Base-by-base conservation (phyloP, 2,113 vertebrate genomes). In the Chionomys nivalis region DNA sequence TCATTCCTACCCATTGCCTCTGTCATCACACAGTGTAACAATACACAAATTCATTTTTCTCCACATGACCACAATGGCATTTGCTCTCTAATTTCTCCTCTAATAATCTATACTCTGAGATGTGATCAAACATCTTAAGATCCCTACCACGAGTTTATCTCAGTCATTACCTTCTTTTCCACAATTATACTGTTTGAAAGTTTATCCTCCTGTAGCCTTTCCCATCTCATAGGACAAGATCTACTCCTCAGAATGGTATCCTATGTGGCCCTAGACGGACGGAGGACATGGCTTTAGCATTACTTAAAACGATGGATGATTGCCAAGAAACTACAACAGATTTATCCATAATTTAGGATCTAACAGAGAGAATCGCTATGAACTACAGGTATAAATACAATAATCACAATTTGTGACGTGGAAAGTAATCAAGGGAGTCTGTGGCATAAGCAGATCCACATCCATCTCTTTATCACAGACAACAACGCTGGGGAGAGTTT, bases 291-390 rank as follows among this genome's bases (percentile, higher is more conserved):
- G 78, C 81, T 81, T 49, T 77, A 94, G 76, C 26, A 1, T 96
- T 96, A 94, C 52, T 96, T 61, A 75, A 96, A 68, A 76, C 92
- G 47, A 58, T 78, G 55, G 78, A 87, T 89, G 82, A 94, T 92
- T 96, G 90, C 91, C 95, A 5, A 92, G 96, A 88, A 86, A 94
- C 75, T 92, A 92, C 95, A 87, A 7, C 83, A 96, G 92, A 97
- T 92, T 96, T 92, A 96, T 52, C 0, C 90, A 96, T 92, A 98
- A 47, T 92, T n/a, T 8, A 96, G 9, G 97, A 97, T 97, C 94
- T 96, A 90, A 90, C 85, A 82, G 79, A 72, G 93, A 94, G 36
- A 95, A 55, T 47, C 31, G 2, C 26, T 33, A 21, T 65, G 9
- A 19, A 47, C 82, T 65, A 44, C 39, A 44, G 39, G 12, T 61